Conservation (phyloP, 2,113 vertebrate genomes). For the Phalacrocorax brasilianus region DNA sequence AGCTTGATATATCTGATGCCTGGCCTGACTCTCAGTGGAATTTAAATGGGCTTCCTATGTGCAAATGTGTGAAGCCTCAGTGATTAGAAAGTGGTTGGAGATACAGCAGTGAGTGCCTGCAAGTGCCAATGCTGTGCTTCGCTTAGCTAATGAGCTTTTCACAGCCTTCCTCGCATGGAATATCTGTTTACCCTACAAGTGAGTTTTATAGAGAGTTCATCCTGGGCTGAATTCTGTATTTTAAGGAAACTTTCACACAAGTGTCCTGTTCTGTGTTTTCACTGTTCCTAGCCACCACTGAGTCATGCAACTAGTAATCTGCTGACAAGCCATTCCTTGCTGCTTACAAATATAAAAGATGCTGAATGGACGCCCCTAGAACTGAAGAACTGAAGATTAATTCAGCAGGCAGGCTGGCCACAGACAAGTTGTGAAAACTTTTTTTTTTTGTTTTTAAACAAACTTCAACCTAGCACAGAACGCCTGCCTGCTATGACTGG, state of each 20-base stretch:
- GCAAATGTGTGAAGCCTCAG: background rate
- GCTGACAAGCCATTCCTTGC: background rate
- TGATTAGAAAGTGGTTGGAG: background rate
- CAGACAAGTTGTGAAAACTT: background rate
- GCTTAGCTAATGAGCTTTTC: background rate
- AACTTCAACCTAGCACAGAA: background rate
- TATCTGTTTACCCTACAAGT: background rate
- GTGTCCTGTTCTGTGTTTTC: background rate
- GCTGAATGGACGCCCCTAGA: background rate
- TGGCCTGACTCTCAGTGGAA: background rate
- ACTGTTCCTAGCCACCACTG: background rate
- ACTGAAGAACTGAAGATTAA: background rate
- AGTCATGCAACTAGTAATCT: background rate
- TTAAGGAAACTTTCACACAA: background rate
- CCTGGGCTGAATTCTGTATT: background rate
- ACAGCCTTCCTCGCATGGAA: background rate
- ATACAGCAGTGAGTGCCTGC: background rate
- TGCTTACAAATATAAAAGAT: background rate
- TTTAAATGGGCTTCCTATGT: conserved; percentile 8
- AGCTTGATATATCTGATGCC: background rate
- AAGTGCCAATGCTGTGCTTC: background rate
- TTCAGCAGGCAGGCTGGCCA: background rate
- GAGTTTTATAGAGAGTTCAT: background rate
- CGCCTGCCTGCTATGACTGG: background rate
- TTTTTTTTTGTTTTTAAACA: background rate